These are phyloP conservation scores for Campoletis raptor DNA, from an alignment of 2,888 invertebrate genomes.

Conservation along the genomic window DNA sequence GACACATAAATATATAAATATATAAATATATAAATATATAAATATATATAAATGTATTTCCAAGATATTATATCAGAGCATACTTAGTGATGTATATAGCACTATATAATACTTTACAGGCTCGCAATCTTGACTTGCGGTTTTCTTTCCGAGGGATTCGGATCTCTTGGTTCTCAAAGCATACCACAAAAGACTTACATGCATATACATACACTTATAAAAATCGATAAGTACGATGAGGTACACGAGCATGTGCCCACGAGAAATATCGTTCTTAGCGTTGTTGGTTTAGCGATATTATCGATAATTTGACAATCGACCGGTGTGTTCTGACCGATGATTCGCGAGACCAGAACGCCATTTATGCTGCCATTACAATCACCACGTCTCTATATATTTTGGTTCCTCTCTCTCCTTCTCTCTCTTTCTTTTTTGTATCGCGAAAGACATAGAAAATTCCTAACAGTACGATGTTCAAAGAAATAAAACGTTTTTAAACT, in stretches of 20 bases:
- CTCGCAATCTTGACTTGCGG: constrained; percentile 67
- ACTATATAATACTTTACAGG: constrained; percentile 13
- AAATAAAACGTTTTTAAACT: background rate
- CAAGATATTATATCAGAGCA: constrained; percentile 17
- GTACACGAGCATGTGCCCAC: constrained; percentile 52
- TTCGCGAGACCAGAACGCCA: constrained; percentile 70
- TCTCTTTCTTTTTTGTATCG: background rate
- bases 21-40: background rate
- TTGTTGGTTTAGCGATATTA: constrained; percentile 84
- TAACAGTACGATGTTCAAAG: background rate
- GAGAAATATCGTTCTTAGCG: constrained; percentile 70
- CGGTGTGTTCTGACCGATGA: constrained; percentile 70
- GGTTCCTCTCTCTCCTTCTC: constrained; percentile 23
- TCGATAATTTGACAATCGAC: constrained; percentile 84
- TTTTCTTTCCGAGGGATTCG: constrained; percentile 64
- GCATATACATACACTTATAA: constrained; percentile 14
- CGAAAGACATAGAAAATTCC: background rate
- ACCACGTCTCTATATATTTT: constrained; percentile 48
- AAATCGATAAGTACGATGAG: constrained; percentile 32
- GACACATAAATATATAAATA: background rate
- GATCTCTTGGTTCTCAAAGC: constrained; percentile 33
- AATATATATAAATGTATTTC: background rate
- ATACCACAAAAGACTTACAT: constrained; percentile 12
- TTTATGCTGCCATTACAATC: constrained; percentile 77
- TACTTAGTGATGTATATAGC: constrained; percentile 16